These are phyloP conservation scores for Marronus borbonicus DNA, from an alignment of 2,888 invertebrate species.

Conservation along the genomic window DNA sequence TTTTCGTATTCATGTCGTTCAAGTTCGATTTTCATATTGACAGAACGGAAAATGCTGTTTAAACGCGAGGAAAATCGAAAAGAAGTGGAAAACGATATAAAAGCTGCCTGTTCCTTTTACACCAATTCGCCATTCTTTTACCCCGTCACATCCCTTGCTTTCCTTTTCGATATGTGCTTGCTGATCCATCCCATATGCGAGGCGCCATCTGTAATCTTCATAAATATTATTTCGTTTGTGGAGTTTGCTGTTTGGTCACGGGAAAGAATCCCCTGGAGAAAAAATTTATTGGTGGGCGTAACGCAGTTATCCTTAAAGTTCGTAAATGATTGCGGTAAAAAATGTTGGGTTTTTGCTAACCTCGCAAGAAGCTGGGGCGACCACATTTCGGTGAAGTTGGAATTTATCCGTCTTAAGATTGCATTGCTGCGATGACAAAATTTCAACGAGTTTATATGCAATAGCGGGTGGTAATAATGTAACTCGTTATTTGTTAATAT, in stretches of 20 bases:
- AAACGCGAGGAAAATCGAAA: neutral
- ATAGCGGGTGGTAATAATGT: too few species aligned
- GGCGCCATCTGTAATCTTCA: constrained; percentile 10
- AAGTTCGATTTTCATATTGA: neutral
- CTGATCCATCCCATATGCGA: neutral
- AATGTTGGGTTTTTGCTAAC: neutral
- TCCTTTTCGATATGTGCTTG: neutral
- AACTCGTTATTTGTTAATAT: too few species aligned
- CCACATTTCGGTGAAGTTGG: too few species aligned
- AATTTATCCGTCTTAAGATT: too few species aligned
- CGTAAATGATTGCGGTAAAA: neutral
- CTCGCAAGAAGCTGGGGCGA: too few species aligned
- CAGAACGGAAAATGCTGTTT: neutral
- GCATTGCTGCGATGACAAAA: too few species aligned
- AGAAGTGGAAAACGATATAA: constrained; percentile 4
- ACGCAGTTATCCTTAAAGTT: constrained; percentile 1
- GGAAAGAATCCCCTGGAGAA: neutral
- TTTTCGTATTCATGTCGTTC: neutral
- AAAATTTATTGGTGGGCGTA: neutral
- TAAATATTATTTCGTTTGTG: constrained; percentile 9
- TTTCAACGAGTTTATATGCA: too few species aligned
- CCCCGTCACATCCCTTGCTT: neutral
- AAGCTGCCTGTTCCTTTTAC: neutral
- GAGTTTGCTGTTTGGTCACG: neutral
- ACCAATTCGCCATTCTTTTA: neutral